Evolutionary conservation across 2,113 vertebrate genomes (phyloP).

Genomic region (Raja brachyura): DNA sequence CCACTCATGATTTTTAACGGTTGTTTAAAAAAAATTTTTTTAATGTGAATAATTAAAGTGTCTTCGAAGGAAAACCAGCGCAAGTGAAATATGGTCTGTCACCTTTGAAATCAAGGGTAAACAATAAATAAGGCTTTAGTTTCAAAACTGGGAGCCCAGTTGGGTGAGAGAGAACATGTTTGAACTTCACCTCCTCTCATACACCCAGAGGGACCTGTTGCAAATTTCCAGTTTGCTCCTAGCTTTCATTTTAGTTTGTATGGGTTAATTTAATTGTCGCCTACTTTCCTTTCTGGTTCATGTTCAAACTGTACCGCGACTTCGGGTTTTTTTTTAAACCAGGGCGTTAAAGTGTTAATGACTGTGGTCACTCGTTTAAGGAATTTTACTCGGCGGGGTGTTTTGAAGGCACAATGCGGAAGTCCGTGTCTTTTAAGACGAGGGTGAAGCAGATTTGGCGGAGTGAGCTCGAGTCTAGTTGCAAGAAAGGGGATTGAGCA

Average conservation of each 20-base stretch:
- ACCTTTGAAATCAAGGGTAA: neutral
- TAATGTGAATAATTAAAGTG: neutral
- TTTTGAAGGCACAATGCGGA: neutral
- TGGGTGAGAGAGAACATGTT: neutral
- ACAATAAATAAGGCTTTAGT: neutral
- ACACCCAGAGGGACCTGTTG: neutral
- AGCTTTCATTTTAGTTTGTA: neutral
- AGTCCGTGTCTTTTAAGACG: neutral
- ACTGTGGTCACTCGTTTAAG: neutral
- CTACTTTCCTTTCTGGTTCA: too few relatives aligned
- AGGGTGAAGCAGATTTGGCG: neutral
- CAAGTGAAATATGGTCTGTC: neutral
- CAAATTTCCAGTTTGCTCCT: neutral
- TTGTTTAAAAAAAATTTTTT: too few relatives aligned
- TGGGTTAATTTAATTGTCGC: too few relatives aligned
- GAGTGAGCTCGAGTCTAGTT: neutral
- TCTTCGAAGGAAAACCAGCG: neutral
- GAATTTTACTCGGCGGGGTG: neutral
- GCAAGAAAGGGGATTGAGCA: too few relatives aligned
- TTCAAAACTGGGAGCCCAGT: neutral
- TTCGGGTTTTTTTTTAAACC: neutral
- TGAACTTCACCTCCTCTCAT: neutral
- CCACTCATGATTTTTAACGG: neutral
- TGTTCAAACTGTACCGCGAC: neutral
- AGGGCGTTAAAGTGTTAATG: neutral